Conservation (phyloP, 1,140 invertebrate species). For the Dinoponera quadriceps region DNA sequence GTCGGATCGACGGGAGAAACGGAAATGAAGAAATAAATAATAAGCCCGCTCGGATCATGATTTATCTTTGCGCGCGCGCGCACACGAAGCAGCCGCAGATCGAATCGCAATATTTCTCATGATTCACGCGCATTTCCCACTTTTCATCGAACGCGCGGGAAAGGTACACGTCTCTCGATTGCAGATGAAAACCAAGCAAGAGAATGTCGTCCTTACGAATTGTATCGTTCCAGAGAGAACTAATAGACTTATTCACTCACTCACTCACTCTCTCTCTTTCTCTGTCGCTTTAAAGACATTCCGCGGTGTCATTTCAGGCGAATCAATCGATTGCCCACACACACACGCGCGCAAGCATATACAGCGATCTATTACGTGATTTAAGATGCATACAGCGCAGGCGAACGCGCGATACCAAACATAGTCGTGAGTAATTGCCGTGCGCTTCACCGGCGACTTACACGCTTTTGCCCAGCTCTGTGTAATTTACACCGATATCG, state of each 20-base stretch:
- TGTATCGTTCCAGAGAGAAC: slow-evolving; percentile 14
- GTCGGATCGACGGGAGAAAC: slow-evolving; percentile 28
- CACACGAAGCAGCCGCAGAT: slow-evolving; percentile 20
- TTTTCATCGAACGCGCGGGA: slow-evolving; percentile 9
- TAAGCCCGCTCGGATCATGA: slow-evolving; percentile 29
- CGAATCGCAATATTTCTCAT: slow-evolving; percentile 44
- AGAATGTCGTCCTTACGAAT: slow-evolving; percentile 47
- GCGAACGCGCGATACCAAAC: neutral
- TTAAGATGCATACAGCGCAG: neutral
- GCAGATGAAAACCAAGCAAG: slow-evolving; percentile 26
- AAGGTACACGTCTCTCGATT: neutral
- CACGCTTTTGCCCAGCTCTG: neutral
- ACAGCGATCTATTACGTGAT: slow-evolving; percentile 18
- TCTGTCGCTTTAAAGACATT: slow-evolving; percentile 23
- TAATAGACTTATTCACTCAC: neutral
- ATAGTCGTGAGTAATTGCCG: slow-evolving; percentile 4
- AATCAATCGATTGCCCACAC: slow-evolving; percentile 4
- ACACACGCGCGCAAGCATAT: neutral
- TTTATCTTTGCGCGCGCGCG: slow-evolving; percentile 17
- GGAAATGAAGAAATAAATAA: slow-evolving; percentile 57
- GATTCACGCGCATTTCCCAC: slow-evolving; percentile 27
- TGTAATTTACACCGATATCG: neutral
- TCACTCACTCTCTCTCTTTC: too few relatives aligned
- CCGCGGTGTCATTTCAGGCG: slow-evolving; percentile 12
- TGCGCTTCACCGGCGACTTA: neutral